Evolutionary conservation across 2,888 invertebrate species (phyloP).

Genomic region (Pristionchus fissidentatus): DNA sequence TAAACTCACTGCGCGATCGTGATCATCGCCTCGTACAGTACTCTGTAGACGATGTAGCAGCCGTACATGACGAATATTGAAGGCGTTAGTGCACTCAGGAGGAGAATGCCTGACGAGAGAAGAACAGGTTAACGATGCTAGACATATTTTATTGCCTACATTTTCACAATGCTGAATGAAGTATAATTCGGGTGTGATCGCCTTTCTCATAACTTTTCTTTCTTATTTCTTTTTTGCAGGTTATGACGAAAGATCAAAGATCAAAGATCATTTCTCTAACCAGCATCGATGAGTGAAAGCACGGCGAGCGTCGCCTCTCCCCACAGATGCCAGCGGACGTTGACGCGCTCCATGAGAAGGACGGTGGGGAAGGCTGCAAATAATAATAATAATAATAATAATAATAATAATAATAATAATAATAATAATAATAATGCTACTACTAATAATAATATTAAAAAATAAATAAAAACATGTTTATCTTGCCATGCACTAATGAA

Average conservation of each 20-base stretch:
- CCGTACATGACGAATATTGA: constrained; percentile 60
- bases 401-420: not conserved
- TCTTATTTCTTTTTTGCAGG: no score
- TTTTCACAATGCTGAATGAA: no score
- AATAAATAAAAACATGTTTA: not conserved
- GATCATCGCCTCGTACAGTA: constrained; percentile 70
- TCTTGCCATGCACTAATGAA: no score
- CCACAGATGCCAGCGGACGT: constrained; percentile 79
- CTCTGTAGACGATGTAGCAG: constrained; percentile 65
- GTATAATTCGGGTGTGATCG: no score
- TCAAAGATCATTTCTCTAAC: not conserved
- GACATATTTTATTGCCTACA: no score
- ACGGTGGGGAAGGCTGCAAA: constrained; percentile 64
- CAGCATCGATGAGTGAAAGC: constrained; percentile 34
- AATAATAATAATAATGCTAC: not conserved
- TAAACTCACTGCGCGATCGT: constrained; percentile 73
- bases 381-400: not conserved
- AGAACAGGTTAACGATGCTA: no score
- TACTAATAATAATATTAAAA: not conserved
- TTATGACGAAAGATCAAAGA: not conserved
- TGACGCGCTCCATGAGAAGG: constrained; percentile 77
- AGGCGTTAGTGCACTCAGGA: constrained; percentile 23
- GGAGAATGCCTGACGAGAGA: constrained; percentile 6
- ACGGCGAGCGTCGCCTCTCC: constrained; percentile 79
- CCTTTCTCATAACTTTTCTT: no score